phyloP scores from a whole-genome alignment of 2,797 vertebrate genomes.

The Molothrus aeneus region DNA sequence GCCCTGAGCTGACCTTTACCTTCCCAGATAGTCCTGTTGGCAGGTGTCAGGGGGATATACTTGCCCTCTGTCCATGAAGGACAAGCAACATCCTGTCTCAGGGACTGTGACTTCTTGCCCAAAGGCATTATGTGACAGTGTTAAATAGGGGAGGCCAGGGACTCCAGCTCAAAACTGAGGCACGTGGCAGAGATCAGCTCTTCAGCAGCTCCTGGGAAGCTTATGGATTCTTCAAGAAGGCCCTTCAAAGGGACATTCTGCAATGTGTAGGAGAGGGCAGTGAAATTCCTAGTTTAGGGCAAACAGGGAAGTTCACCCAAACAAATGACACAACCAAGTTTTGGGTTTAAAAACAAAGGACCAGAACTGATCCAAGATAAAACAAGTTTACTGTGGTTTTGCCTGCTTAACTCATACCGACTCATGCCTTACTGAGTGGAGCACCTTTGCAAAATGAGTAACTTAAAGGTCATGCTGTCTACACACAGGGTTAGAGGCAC shows the following conservation, averaged over 20 bases:
- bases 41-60: background rate
- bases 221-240: background rate
- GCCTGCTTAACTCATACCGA: background rate
- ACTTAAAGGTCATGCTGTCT: background rate
- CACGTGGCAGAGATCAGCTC: background rate
- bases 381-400: background rate
- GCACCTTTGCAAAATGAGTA: background rate
- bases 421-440: background rate
- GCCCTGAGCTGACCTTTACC: conserved; percentile 36
- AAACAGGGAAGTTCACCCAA: background rate
- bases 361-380: background rate
- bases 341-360: background rate
- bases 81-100: background rate
- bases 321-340: background rate
- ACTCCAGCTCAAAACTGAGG: background rate
- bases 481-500: background rate
- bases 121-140: background rate
- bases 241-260: background rate
- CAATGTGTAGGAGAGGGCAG: background rate
- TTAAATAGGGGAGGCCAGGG: background rate
- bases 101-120: background rate
- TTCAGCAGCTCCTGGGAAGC: background rate
- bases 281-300: background rate
- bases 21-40: conserved; percentile 29
- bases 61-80: background rate